Base-by-base conservation (phyloP, 2,797 vertebrate genomes). In the Leptodactylus fallax region DNA sequence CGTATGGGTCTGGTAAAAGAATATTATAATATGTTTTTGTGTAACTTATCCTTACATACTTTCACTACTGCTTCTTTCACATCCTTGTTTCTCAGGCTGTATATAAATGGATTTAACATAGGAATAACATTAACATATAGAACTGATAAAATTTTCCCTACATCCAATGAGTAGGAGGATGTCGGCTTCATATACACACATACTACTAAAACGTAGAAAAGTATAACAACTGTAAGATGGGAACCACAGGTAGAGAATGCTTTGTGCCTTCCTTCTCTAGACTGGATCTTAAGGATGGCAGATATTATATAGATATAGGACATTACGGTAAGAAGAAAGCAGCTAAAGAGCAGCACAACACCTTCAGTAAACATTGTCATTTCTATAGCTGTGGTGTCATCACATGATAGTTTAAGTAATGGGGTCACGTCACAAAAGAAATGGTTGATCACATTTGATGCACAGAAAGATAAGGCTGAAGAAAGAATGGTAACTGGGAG, bases 171-270 rank as follows among this genome's bases (percentile, higher is more conserved):
- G 63, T 88, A 85, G 0, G 87, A 88, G 17, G 87, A 88, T 10
- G 87, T 85, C 53, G 87, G 87, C 23, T 88, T 88, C 87, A 88
- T 88, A 49, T 88, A 88, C 36, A 88, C 83, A 63, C 87, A 25
- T 69, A 88, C 87, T 11, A 88, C 82, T 56, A 88, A 79, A 8
- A 85, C 17, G 61, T 85, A 88, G 74, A 88, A 88, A 51, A 88
- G 61, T 9, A 51, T 55, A 74, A 88, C 87, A 16, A 88, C 82
- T 47, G 87, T 88, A 45, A 88, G 82, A 58, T 88, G 82, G n/a
- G 82, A 88, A 0, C 58, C 87, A 74, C 82, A 88, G 2, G 87
- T 85, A 19, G 87, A 88, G 47, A 88, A 88, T 8, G 87, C 67
- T 80, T 88, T 88, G 19, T 47, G 63, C 36, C 77, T 71, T 7